These are phyloP conservation scores for Actinernus sp. DNA, from an alignment of 92 coral and sea anemone genomes.

Conservation along the genomic window DNA sequence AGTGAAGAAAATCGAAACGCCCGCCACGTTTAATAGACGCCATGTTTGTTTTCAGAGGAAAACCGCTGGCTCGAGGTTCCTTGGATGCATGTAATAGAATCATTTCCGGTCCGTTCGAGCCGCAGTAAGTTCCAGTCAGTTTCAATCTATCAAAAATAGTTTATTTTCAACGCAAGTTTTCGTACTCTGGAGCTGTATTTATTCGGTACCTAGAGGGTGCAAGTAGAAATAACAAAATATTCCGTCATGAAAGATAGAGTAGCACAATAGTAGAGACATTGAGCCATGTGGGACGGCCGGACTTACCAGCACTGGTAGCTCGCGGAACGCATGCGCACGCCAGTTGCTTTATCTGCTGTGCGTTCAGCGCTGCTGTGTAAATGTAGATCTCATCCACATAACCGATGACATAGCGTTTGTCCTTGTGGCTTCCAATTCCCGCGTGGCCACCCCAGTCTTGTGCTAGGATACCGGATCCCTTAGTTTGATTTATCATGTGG, in stretches of 20 bases:
- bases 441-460: conserved; percentile 76
- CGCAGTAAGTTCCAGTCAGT: no score
- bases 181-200: no score
- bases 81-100: no score
- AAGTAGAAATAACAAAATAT: no score
- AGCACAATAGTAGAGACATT: no score
- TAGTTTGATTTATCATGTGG: conserved; percentile 37
- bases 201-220: no score
- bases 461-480: conserved; percentile 58
- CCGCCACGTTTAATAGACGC: neutral
- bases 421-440: conserved; percentile 81
- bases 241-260: no score
- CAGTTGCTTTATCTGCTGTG: conserved; percentile 46
- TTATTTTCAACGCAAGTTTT: no score
- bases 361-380: conserved; percentile 67
- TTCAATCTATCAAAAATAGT: no score
- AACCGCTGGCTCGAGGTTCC: no score
- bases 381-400: conserved; percentile 76
- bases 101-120: no score
- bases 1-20: neutral
- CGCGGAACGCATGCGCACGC: conserved; percentile 71
- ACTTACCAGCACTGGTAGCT: neutral
- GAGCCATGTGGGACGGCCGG: no score
- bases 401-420: conserved; percentile 59
- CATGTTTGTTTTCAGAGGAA: neutral